Evolutionary conservation across 2,113 vertebrate species (phyloP).

Genomic region (Phrynosoma platyrhinos): DNA sequence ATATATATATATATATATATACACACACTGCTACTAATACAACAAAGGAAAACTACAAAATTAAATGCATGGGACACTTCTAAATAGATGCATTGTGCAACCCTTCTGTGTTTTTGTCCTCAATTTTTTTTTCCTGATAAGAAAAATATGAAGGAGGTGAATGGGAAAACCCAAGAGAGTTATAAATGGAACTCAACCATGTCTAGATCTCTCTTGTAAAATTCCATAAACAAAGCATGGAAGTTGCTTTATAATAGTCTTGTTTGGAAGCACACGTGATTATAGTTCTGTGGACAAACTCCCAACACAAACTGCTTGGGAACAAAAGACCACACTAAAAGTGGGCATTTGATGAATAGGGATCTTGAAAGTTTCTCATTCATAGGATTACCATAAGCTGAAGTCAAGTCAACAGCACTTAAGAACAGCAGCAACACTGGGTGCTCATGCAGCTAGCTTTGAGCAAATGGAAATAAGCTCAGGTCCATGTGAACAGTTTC

Average conservation of each 20-base stretch:
- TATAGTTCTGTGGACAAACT: background rate
- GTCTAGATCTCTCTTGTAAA: background rate
- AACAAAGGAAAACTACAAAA: background rate
- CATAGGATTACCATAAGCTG: too few relatives aligned
- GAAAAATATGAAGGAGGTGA: background rate
- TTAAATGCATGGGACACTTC: background rate
- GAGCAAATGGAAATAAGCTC: background rate
- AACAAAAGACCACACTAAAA: background rate
- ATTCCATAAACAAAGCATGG: background rate
- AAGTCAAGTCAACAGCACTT: too few relatives aligned
- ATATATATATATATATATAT: too few relatives aligned
- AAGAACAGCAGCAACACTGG: too few relatives aligned
- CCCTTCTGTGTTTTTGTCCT: background rate
- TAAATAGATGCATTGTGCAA: too few relatives aligned
- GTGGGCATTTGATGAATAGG: too few relatives aligned
- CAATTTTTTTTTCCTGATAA: background rate
- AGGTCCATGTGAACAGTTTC: background rate
- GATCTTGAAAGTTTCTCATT: too few relatives aligned
- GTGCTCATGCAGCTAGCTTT: background rate
- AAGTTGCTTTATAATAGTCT: background rate
- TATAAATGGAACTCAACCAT: background rate
- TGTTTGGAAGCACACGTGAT: too few relatives aligned
- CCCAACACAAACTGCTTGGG: background rate
- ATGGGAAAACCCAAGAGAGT: background rate
- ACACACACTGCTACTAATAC: too few relatives aligned